These are phyloP conservation scores for Progne subis DNA, from an alignment of 2,113 vertebrate genomes.

Conservation along the genomic window DNA sequence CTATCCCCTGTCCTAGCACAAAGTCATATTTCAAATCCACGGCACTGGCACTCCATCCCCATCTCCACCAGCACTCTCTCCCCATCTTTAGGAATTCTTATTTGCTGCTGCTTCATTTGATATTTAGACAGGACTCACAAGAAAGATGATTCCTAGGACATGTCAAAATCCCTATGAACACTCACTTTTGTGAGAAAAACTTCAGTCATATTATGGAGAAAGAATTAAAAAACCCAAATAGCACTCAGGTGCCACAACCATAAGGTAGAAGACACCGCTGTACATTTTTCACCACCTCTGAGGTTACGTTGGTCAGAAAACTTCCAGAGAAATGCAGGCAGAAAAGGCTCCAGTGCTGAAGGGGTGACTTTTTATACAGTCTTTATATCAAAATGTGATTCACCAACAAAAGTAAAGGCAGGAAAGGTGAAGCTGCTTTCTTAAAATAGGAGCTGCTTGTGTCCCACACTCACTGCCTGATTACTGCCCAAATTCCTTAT, in stretches of 20 bases:
- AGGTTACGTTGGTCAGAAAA: neutral
- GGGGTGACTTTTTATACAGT: neutral
- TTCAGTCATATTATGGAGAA: neutral
- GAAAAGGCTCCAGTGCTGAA: neutral
- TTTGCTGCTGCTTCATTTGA: neutral
- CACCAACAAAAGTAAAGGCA: neutral
- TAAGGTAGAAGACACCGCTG: neutral
- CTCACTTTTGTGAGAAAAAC: neutral
- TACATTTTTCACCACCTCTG: neutral
- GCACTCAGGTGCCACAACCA: neutral
- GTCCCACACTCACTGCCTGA: neutral
- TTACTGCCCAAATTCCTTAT: neutral
- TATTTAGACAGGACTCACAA: neutral
- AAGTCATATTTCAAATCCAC: neutral
- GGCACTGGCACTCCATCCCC: neutral
- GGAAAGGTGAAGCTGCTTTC: neutral
- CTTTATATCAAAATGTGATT: neutral
- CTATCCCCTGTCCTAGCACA: neutral
- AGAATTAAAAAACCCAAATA: neutral
- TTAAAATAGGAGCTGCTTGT: neutral
- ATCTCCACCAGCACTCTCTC: neutral
- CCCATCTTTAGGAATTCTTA: neutral
- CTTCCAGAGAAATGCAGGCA: neutral
- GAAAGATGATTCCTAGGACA: neutral
- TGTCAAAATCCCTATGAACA: neutral